Conservation (phyloP, 2,797 vertebrate species). For the Mormyrops boulengeri region DNA sequence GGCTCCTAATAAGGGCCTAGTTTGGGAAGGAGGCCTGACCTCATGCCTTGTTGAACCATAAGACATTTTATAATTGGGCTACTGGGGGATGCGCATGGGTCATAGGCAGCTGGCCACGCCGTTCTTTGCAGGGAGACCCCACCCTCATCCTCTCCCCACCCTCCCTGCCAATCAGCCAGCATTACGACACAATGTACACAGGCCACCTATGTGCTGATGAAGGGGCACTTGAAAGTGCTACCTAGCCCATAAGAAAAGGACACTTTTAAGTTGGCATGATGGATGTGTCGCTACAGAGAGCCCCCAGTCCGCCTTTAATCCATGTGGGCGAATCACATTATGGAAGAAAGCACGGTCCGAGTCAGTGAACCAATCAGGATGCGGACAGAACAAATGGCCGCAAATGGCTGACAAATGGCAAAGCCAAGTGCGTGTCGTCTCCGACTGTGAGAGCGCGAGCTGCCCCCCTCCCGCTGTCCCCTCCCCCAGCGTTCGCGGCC, state of each 20-base stretch:
- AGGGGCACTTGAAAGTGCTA: neutral
- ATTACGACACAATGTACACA: neutral
- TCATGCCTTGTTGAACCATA: neutral
- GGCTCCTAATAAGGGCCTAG: neutral
- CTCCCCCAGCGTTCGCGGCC: conserved; percentile 32
- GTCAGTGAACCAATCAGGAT: neutral
- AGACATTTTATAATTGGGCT: neutral
- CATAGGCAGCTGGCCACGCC: neutral
- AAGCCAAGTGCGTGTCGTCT: neutral
- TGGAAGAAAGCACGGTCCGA: conserved; percentile 19
- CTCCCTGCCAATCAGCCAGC: neutral
- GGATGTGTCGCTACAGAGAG: neutral
- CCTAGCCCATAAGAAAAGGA: neutral
- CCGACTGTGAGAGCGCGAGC: neutral
- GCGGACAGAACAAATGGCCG: neutral
- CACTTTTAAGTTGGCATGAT: neutral
- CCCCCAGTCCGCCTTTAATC: neutral
- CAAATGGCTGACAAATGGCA: neutral
- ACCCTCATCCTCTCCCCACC: neutral
- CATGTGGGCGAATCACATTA: neutral
- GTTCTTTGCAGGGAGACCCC: neutral
- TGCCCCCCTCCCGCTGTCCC: neutral
- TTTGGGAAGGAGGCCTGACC: neutral
- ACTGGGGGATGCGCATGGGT: neutral
- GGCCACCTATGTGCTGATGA: neutral